phyloP scores from a whole-genome alignment of 2,113 vertebrate genomes.

The Otolemur garnettii region DNA sequence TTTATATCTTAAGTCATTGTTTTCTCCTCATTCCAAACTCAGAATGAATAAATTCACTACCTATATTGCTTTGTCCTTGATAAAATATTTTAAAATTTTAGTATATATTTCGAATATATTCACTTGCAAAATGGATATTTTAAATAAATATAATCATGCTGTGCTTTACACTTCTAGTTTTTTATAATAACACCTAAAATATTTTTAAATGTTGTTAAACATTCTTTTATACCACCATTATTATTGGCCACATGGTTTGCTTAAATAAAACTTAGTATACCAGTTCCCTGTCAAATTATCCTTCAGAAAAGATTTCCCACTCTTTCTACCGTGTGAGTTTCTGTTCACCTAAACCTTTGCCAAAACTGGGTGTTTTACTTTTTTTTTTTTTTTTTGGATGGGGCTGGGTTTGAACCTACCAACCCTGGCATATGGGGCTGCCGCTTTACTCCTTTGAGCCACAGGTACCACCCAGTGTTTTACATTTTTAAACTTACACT shows the following conservation, averaged over 20 bases:
- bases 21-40: not conserved
- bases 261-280: not conserved
- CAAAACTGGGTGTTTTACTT: not conserved
- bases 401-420: too few species aligned
- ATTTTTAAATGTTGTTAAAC: not conserved
- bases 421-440: too few species aligned
- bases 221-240: constrained; percentile 15
- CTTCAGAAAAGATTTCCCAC: not conserved
- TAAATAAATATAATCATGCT: not conserved
- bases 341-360: not conserved
- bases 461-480: too few species aligned
- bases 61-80: not conserved
- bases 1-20: not conserved
- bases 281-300: not conserved
- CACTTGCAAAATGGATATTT: constrained; percentile 5
- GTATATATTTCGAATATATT: not conserved
- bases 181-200: not conserved
- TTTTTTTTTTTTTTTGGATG: too few species aligned
- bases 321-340: not conserved
- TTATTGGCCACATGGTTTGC: not conserved
- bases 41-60: constrained; percentile 15
- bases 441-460: too few species aligned
- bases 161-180: not conserved
- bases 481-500: not conserved
- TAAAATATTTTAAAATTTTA: not conserved